Evolutionary conservation across 2,113 vertebrate genomes (phyloP).

Genomic region (Chloropsis hardwickii): DNA sequence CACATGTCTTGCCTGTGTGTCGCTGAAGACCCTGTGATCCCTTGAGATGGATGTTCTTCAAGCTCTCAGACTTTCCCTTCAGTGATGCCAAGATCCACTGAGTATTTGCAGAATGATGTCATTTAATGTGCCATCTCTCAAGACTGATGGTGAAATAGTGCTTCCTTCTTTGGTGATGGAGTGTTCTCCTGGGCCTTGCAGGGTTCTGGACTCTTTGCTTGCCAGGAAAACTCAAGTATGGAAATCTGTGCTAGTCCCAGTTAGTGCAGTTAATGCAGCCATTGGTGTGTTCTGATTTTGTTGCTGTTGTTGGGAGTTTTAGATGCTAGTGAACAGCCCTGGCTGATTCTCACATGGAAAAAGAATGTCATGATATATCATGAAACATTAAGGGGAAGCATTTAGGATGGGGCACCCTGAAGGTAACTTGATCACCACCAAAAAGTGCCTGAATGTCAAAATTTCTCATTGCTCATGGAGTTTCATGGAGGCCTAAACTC

Average conservation of each 20-base stretch:
- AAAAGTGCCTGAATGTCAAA: not conserved
- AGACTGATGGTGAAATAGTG: not conserved
- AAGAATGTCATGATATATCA: not conserved
- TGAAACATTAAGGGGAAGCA: not conserved
- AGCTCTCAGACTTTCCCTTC: constrained; percentile 13
- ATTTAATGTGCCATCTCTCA: not conserved
- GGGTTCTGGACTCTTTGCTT: not conserved
- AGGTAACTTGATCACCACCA: not conserved
- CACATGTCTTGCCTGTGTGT: not conserved
- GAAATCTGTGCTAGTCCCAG: not conserved
- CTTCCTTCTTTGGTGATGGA: constrained; percentile 26
- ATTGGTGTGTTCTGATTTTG: not conserved
- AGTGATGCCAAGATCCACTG: constrained; percentile 8
- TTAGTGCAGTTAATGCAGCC: not conserved
- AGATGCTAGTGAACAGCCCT: not conserved
- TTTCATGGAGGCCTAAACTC: not conserved
- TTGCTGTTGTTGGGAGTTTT: not conserved
- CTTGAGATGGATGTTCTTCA: not conserved
- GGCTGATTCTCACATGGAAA: not conserved
- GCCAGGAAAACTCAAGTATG: not conserved
- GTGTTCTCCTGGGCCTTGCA: not conserved
- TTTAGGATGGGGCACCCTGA: not conserved
- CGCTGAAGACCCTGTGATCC: not conserved
- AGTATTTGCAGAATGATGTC: constrained; percentile 15
- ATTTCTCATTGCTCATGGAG: not conserved